phyloP scores from a whole-genome alignment of 1,140 invertebrate species.

The Tribolium madens region DNA sequence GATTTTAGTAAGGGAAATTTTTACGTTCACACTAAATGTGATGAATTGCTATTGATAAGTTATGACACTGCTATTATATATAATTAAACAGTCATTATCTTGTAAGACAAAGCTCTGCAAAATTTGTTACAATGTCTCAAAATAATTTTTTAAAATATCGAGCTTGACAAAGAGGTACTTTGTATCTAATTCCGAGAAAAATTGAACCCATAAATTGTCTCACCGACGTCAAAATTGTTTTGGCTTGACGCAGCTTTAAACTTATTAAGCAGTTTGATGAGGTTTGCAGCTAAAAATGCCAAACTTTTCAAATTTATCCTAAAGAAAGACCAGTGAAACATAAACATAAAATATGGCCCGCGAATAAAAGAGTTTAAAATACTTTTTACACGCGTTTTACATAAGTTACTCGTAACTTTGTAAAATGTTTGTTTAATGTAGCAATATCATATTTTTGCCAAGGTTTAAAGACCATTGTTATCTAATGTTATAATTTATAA shows the following conservation, averaged over 20 bases:
- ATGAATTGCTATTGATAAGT: background rate
- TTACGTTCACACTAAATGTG: background rate
- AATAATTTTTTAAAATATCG: no score
- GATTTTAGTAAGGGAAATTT: background rate
- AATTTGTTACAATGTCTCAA: background rate
- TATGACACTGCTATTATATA: background rate
- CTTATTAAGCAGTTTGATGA: constrained; percentile 25
- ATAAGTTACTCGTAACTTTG: constrained; percentile 16
- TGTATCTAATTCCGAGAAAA: constrained; percentile 13
- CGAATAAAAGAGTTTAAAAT: constrained; percentile 9
- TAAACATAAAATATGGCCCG: constrained; percentile 13
- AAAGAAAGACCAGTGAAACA: constrained; percentile 11
- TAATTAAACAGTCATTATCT: background rate
- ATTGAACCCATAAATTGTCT: constrained; percentile 20
- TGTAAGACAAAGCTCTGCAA: background rate
- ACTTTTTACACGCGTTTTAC: background rate
- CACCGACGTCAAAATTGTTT: background rate
- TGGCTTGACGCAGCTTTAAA: constrained; percentile 4
- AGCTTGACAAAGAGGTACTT: background rate
- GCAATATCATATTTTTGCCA: no score
- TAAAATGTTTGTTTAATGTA: no score
- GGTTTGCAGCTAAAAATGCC: constrained; percentile 14
- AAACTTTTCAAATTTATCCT: constrained; percentile 19
- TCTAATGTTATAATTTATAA: no score
- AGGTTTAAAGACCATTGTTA: no score